Base-by-base conservation (phyloP, 64 coral and sea anemone species). In the Trachythela sp. region DNA sequence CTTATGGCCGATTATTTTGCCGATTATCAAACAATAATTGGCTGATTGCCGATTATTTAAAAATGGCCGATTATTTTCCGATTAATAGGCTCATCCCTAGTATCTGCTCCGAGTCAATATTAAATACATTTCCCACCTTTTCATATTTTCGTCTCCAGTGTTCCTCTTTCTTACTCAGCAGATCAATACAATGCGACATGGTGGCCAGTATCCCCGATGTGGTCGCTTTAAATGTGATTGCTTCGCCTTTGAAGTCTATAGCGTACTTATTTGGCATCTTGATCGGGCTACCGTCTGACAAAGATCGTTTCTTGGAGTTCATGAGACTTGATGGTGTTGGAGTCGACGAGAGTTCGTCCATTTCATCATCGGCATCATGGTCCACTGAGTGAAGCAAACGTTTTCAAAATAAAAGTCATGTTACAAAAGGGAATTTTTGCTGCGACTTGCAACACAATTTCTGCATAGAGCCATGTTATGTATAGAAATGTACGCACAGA, bases 291-390 rank as follows among this genome's bases (percentile, higher is more conserved):
- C 33, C 31, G 33, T 80, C 75, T 37, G 75, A 80, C 75, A 80
- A 29, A 18, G 75, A 80, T 29, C 75, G 75, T 80, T 80, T 80
- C 33, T 80, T 80, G 49, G 11, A 83, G 34, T 89, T 97, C 91
- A 88, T 88, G 54, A 99, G 50, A 50, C 88, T 91, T 24, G 91
- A 90, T 13, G 96, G 91, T 14, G 96, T 99, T 1, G 96, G 96
- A 15, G 96, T 99, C 0, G 90, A 95, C 1, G 96, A 99, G 17
- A 99, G 91, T 77, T 99, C 96, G 80, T 99, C 96, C 96, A 99
- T 99, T 86, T 99, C 96, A 88, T 99, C 96, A 90, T 99, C 96
- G 0, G 96, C 96, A 90, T 99, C 96, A 87, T 95, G 91, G 86
- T 99, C 93, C 88, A 94, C 92, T 94, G 31, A 80, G 37, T 37